Evolutionary conservation across 2,113 vertebrate species (phyloP).

Genomic region (Rhinolophus sinicus): DNA sequence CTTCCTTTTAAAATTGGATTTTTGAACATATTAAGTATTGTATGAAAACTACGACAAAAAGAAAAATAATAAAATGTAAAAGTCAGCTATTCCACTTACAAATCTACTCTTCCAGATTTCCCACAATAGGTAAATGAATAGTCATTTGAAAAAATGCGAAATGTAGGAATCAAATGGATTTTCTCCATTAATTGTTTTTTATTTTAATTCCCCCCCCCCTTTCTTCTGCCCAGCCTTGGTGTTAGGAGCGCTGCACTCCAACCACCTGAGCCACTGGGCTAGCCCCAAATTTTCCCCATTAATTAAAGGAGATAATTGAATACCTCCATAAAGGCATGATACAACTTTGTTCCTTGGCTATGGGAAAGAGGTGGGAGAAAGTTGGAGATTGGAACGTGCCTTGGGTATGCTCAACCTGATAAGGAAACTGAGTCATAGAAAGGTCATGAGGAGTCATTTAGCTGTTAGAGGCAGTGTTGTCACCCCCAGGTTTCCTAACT

Average conservation of each 20-base stretch:
- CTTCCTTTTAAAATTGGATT: neutral
- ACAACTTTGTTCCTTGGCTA: neutral
- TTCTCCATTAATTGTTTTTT: neutral
- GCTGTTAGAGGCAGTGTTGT: neutral
- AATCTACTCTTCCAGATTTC: neutral
- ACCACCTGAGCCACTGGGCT: too few relatives aligned
- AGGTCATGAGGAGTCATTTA: neutral
- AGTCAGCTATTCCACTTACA: neutral
- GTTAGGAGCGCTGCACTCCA: too few relatives aligned
- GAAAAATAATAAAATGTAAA: neutral
- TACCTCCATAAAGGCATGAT: neutral
- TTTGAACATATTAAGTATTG: neutral
- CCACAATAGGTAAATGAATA: neutral
- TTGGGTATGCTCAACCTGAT: neutral
- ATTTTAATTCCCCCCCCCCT: too few relatives aligned
- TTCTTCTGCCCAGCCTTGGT: too few relatives aligned
- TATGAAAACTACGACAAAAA: neutral
- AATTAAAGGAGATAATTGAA: neutral
- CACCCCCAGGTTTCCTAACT: neutral
- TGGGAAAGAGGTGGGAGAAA: neutral
- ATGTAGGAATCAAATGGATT: neutral
- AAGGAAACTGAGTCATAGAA: neutral
- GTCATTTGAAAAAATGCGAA: constrained; percentile 25
- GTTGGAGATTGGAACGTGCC: neutral
- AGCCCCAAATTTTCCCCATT: neutral